Base-by-base conservation (phyloP, 2,113 vertebrate species). In the Xiphophorus maculatus region DNA sequence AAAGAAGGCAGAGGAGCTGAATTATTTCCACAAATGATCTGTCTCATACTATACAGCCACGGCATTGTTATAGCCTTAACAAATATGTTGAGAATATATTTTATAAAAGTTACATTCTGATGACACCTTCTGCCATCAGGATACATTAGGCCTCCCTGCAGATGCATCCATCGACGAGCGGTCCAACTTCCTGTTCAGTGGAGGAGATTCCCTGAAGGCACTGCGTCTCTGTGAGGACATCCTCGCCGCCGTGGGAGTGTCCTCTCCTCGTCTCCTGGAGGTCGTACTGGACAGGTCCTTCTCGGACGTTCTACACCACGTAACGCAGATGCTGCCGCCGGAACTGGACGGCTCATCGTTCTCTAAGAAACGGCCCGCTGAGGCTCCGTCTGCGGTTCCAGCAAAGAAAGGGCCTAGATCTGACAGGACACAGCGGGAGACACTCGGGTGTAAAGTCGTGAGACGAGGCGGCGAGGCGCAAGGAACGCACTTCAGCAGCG, bases 151-250 rank as follows among this genome's bases (percentile, higher is more conserved):
- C 83, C 91, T 96, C 14, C 76, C 90, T 1, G 90, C 74, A 85
- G 95, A 95, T 48, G 71, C 77, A 0, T 3, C 44, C 1, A 44
- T 97, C 70, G 77, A 94, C 2, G 89, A 93, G 58, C 93, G 96
- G 10, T 95, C 96, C 0, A 70, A 93, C 28, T 99, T 99, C 92
- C 85, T 98, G 73, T 91, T 91, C 64, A 95, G 95, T 30, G 98
- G 98, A 51, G 98, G 98, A 70, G 96, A 99, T 80, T 99, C 98
- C 71, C 88, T 99, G 28, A 97, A 96, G 88, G 95, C 96, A 0
- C 63, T 97, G 11, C 90, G 75, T 33, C 92, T 99, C 61, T 89
- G 84, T 27, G 94, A 92, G 75, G 95, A 96, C 89, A 88, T 99
- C 86, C 94, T 95, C 74, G 69, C 83, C 2, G 67, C 95, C 0